phyloP scores from a whole-genome alignment of 2,888 invertebrate species.

The Diarsia mendica region DNA sequence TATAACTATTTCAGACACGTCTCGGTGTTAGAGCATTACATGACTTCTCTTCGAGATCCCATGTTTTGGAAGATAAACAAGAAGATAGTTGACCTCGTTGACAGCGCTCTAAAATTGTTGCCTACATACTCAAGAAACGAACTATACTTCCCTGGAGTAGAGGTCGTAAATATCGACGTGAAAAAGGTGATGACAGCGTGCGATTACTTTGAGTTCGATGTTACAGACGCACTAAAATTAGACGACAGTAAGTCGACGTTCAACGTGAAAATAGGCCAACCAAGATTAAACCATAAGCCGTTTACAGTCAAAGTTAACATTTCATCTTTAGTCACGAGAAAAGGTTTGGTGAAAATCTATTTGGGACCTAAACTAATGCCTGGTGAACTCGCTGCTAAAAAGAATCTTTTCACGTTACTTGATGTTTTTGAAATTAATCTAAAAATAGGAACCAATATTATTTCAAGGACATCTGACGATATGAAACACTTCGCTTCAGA shows the following conservation, averaged over 20 bases:
- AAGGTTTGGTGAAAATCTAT: conserved; percentile 92
- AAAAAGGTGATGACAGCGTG: conserved; percentile 92
- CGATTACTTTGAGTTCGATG: conserved; percentile 92
- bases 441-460: conserved; percentile 91
- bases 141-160: conserved; percentile 91
- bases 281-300: conserved; percentile 93
- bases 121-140: conserved; percentile 91
- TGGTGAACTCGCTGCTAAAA: conserved; percentile 87
- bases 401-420: conserved; percentile 90
- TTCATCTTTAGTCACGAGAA: conserved; percentile 90
- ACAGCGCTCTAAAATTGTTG: conserved; percentile 89
- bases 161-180: conserved; percentile 91
- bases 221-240: conserved; percentile 90
- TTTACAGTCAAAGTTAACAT: conserved; percentile 92
- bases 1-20: conserved; percentile 76
- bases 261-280: conserved; percentile 88
- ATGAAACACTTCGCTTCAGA: conserved; percentile 91
- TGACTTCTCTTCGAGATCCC: conserved; percentile 92
- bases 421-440: conserved; percentile 91
- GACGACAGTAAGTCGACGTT: conserved; percentile 76
- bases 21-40: conserved; percentile 85
- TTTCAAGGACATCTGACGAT: conserved; percentile 91
- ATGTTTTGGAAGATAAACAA: conserved; percentile 92
- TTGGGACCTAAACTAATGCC: conserved; percentile 93
- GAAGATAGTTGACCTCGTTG: conserved; percentile 90